phyloP scores from a whole-genome alignment of 2,888 invertebrate species.

The Odontomyia ornata region DNA sequence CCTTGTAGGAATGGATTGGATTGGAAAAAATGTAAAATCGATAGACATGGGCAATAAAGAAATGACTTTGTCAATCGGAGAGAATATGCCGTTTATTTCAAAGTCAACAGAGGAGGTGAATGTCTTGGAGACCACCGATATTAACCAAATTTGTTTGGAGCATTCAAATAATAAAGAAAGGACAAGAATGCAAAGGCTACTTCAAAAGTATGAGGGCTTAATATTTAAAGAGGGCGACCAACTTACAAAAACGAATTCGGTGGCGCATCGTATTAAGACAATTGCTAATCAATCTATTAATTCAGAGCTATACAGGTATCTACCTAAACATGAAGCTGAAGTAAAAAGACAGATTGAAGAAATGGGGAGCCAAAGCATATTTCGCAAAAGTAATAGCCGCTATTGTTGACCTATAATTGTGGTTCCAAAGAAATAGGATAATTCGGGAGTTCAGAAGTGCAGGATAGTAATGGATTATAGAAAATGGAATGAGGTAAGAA shows the following conservation, averaged over 20 bases:
- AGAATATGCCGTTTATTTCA: background rate
- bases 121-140: background rate
- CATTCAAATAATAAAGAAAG: background rate
- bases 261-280: constrained; percentile 38
- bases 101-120: background rate
- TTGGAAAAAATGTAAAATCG: background rate
- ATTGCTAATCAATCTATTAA: constrained; percentile 41
- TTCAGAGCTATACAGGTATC: constrained; percentile 15
- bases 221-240: too few relatives aligned
- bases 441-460: constrained; percentile 47
- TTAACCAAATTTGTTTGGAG: background rate
- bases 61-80: background rate
- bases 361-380: too few relatives aligned
- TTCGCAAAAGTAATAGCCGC: too few relatives aligned
- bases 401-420: constrained; percentile 46
- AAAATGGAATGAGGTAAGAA: constrained; percentile 48
- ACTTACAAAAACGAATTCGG: background rate
- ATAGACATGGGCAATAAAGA: background rate
- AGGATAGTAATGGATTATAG: constrained; percentile 50
- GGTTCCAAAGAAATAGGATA: constrained; percentile 48
- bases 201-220: background rate
- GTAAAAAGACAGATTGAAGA: too few relatives aligned
- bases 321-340: too few relatives aligned
- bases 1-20: background rate
- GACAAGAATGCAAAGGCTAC: background rate